Conservation (phyloP, 1,140 invertebrate genomes). For the Pemphigus obesinymphae region DNA sequence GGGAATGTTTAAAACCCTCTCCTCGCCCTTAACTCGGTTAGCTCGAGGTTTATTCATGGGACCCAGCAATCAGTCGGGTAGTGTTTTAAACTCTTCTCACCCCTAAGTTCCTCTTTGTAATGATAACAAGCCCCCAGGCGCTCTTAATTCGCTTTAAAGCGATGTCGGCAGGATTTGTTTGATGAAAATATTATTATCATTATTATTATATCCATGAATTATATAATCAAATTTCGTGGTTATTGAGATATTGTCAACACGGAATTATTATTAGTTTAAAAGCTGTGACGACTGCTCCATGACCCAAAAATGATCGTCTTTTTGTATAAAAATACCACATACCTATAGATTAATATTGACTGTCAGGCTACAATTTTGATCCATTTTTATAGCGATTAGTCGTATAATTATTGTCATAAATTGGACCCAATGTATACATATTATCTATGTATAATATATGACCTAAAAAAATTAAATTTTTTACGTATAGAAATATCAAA, state of each 20-base stretch:
- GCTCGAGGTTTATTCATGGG: conserved; percentile 21
- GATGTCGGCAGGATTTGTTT: conserved; percentile 25
- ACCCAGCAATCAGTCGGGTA: conserved; percentile 32
- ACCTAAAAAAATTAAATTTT: no score
- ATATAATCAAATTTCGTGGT: conserved; percentile 20
- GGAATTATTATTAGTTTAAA: conserved; percentile 14
- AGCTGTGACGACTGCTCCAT: neutral
- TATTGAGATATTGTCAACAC: conserved; percentile 36
- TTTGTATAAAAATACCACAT: no score
- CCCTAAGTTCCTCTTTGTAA: conserved; percentile 33
- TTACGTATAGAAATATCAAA: no score
- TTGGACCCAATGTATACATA: no score
- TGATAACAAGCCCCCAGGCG: conserved; percentile 27
- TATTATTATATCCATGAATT: conserved; percentile 5
- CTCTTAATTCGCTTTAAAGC: conserved; percentile 38
- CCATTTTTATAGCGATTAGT: no score
- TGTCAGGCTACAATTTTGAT: no score
- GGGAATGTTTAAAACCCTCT: conserved; percentile 1
- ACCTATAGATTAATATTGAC: no score
- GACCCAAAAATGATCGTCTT: neutral
- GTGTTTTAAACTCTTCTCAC: conserved; percentile 36
- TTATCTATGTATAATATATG: no score
- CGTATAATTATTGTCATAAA: no score
- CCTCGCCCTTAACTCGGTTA: conserved; percentile 34
- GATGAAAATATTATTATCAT: conserved; percentile 36